A percentile compares a stretch with the other conserved stretches of the same genome.
Evolutionary conservation across 2,888 invertebrate genomes (phyloP).

Genomic region (Callimorpha dominula): DNA sequence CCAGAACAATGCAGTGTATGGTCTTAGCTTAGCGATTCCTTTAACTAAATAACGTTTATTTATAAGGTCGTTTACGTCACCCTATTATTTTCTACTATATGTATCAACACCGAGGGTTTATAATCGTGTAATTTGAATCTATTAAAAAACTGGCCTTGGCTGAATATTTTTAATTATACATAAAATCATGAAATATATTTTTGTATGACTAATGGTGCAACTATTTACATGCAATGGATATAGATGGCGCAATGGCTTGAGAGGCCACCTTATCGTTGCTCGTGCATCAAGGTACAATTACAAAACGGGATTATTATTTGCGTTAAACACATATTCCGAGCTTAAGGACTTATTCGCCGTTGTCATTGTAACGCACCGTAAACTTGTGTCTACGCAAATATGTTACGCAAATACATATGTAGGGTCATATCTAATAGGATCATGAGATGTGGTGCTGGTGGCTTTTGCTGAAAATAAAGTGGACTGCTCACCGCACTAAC

Average conservation of each 20-base stretch:
- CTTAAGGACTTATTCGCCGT: neutral
- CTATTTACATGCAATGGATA: constrained; percentile 1
- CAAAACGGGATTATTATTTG: neutral
- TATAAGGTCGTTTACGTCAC: neutral
- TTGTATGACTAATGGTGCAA: neutral
- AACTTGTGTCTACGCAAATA: no score
- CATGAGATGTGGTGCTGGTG: no score
- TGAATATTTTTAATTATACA: neutral
- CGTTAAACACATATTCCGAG: neutral
- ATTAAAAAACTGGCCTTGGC: neutral
- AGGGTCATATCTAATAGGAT: no score
- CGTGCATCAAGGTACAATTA: neutral
- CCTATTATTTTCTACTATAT: neutral
- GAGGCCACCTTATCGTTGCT: neutral
- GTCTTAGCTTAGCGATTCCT: neutral
- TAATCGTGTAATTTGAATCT: neutral
- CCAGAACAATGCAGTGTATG: neutral
- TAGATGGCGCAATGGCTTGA: neutral
- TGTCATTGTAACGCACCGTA: no score
- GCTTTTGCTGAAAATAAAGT: no score
- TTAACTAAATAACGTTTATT: neutral
- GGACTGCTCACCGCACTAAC: no score
- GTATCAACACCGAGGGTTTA: neutral
- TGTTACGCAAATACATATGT: no score
- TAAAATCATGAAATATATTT: constrained; percentile 2